These are phyloP conservation scores for Amia ocellicauda DNA, from an alignment of 2,113 vertebrate genomes.

Conservation along the genomic window DNA sequence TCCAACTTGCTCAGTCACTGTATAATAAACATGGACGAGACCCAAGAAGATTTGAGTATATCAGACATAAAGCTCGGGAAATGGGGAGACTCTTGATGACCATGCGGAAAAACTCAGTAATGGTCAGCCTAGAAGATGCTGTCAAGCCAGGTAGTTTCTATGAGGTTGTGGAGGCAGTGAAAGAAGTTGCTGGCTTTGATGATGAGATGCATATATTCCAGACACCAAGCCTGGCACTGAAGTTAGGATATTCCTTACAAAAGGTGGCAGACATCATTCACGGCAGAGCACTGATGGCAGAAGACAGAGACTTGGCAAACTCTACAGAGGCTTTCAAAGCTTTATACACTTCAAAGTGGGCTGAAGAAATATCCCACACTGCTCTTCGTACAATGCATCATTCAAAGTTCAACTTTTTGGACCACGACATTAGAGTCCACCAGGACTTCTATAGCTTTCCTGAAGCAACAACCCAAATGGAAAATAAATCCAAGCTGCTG, in stretches of 20 bases:
- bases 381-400: too few species aligned
- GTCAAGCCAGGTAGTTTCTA: slow-evolving; percentile 26
- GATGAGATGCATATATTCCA: slow-evolving; percentile 21
- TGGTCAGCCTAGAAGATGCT: slow-evolving; percentile 24
- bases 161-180: slow-evolving; percentile 22
- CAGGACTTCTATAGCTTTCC: slow-evolving; percentile 15
- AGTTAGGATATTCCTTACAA: slow-evolving; percentile 29
- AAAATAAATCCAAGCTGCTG: slow-evolving; percentile 12
- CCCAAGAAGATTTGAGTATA: fast-evolving
- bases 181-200: slow-evolving; percentile 18
- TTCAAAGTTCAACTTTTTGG: too few species aligned
- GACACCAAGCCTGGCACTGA: slow-evolving; percentile 27
- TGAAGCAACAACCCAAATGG: slow-evolving; percentile 23
- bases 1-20: slow-evolving; percentile 33
- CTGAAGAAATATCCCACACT: too few species aligned
- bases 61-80: slow-evolving; percentile 16
- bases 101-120: not conserved
- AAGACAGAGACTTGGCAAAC: too few species aligned
- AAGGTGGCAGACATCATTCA: slow-evolving; percentile 29
- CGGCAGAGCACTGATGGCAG: too few species aligned
- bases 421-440: slow-evolving; percentile 30
- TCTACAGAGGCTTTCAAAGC: not conserved
- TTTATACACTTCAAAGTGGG: too few species aligned
- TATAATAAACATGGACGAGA: not conserved
- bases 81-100: slow-evolving; percentile 18